phyloP scores from a whole-genome alignment of 2,113 vertebrate genomes.

The Willisornis vidua region DNA sequence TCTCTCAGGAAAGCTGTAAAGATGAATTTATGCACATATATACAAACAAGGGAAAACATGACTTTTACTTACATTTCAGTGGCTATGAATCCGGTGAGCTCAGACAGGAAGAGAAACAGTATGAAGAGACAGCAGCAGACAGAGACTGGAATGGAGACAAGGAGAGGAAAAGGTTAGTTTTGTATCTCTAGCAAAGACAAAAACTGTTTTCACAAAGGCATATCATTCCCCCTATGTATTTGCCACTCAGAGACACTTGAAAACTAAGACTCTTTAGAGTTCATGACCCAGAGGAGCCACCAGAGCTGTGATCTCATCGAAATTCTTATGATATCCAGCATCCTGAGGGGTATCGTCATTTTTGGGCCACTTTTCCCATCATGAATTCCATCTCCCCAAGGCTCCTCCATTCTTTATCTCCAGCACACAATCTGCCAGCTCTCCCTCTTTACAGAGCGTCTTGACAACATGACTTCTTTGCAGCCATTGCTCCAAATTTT shows the following conservation, averaged over 20 bases:
- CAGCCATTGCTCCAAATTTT: background rate
- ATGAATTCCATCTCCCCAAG: background rate
- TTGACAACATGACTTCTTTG: background rate
- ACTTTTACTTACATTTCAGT: slow-evolving; percentile 95
- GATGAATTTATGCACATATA: background rate
- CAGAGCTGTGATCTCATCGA: background rate
- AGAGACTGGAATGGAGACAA: slow-evolving; percentile 85
- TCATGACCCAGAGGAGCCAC: background rate
- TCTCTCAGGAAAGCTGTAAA: background rate
- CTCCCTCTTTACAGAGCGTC: background rate
- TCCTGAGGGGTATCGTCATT: background rate
- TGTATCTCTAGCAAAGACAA: background rate
- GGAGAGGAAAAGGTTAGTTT: background rate
- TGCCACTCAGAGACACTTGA: background rate
- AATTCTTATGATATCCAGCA: background rate
- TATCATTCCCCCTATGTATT: background rate
- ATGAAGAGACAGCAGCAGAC: slow-evolving; percentile 98
- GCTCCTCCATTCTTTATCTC: background rate
- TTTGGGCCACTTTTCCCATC: background rate
- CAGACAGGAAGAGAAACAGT: slow-evolving; percentile 97
- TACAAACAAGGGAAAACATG: background rate
- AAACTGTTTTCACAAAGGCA: background rate
- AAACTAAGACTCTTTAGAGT: background rate
- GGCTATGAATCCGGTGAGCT: slow-evolving; percentile 97
- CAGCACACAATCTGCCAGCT: background rate